A percentile compares a stretch with the other conserved stretches of the same genome.
These are phyloP conservation scores for Prolemur simus DNA, from an alignment of 2,113 vertebrate species.

Conservation along the genomic window DNA sequence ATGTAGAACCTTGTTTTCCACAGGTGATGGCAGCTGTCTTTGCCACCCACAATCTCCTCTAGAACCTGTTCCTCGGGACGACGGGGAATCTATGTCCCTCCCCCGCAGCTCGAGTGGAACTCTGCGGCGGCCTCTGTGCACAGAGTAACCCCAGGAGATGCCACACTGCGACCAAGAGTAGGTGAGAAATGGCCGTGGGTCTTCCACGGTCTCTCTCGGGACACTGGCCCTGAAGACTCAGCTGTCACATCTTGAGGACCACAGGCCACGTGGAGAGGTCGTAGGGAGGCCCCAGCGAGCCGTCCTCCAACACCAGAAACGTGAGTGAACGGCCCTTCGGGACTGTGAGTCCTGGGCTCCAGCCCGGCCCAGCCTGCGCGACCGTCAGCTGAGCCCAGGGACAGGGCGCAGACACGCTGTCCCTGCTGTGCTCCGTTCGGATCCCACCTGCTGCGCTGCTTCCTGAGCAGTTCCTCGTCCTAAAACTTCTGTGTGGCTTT, in stretches of 20 bases:
- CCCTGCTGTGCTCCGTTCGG: neutral
- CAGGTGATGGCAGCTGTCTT: no score
- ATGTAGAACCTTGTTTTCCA: neutral
- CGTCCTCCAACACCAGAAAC: neutral
- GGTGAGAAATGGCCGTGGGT: fast-evolving
- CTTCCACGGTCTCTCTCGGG: neutral
- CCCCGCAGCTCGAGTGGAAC: neutral
- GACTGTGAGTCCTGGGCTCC: neutral
- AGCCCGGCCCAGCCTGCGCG: fast-evolving
- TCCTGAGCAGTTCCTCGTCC: neutral
- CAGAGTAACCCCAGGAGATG: no score
- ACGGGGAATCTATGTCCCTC: no score
- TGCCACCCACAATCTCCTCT: no score
- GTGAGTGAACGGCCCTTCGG: fast-evolving
- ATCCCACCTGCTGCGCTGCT: neutral
- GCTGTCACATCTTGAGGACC: neutral
- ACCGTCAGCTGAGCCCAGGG: neutral
- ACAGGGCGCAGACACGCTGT: fast-evolving
- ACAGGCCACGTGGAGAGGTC: neutral
- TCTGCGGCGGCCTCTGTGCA: fast-evolving
- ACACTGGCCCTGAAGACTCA: neutral
- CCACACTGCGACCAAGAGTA: neutral
- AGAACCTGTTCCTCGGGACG: neutral
- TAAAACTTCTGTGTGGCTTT: neutral
- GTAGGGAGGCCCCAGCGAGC: neutral